phyloP scores from a whole-genome alignment of 2,888 invertebrate species.

The Ophion ellenae region DNA sequence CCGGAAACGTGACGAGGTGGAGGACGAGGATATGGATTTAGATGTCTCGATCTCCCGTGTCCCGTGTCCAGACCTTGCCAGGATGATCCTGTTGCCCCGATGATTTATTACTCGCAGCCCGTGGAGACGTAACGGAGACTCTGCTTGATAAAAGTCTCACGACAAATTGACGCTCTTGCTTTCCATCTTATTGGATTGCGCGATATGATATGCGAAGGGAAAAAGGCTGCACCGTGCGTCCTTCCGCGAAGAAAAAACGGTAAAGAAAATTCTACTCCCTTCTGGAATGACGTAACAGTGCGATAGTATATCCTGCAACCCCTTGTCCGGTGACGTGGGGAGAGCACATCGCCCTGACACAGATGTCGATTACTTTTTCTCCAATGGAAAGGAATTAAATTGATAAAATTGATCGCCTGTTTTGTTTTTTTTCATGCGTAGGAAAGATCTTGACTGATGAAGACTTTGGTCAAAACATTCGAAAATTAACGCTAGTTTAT shows the following conservation, averaged over 20 bases:
- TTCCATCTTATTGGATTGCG: neutral
- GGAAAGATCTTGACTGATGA: no score
- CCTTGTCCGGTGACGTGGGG: neutral
- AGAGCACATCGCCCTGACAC: neutral
- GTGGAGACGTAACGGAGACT: neutral
- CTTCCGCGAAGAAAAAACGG: no score
- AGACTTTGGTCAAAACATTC: neutral
- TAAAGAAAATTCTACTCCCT: neutral
- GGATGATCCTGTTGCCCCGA: slow-evolving; percentile 5
- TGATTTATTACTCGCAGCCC: slow-evolving; percentile 7
- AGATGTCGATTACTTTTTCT: no score
- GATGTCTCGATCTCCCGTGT: neutral
- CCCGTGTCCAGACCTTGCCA: slow-evolving; percentile 1
- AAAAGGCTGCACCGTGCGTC: neutral
- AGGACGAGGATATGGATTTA: neutral
- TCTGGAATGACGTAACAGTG: neutral
- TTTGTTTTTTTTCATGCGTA: neutral
- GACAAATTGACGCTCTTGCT: neutral
- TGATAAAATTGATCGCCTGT: neutral
- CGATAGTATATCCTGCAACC: neutral
- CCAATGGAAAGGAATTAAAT: neutral
- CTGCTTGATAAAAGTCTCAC: neutral
- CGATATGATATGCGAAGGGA: neutral
- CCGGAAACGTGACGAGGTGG: neutral
- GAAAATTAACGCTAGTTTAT: neutral